Evolutionary conservation across 2,888 invertebrate genomes (phyloP).

Genomic region (Cylindroiulus punctatus): DNA sequence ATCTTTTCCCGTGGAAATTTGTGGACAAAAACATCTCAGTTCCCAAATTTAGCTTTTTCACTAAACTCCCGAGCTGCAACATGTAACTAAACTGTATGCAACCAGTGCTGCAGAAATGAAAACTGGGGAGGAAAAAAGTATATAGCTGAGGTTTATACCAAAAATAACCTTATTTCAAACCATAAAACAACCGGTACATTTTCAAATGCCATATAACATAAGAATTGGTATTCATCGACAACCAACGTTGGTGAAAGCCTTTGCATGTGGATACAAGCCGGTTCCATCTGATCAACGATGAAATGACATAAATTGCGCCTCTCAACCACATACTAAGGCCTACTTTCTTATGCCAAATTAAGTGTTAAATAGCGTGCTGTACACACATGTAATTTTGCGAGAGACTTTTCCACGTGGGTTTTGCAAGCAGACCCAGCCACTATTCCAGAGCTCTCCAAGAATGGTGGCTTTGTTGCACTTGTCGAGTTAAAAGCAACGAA

Average conservation of each 20-base stretch:
- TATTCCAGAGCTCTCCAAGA: background rate
- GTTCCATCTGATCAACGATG: constrained; percentile 14
- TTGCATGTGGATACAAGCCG: background rate
- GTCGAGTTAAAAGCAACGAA: background rate
- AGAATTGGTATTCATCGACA: constrained; percentile 37
- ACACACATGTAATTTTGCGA: background rate
- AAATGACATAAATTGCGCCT: constrained; percentile 13
- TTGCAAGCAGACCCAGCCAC: background rate
- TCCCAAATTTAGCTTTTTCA: constrained; percentile 52
- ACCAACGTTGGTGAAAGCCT: constrained; percentile 13
- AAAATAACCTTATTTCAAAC: constrained; percentile 35
- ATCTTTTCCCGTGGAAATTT: constrained; percentile 53
- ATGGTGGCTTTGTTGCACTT: background rate
- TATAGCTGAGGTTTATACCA: constrained; percentile 38
- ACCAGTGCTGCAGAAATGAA: background rate
- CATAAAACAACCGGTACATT: constrained; percentile 12
- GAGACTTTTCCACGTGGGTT: background rate
- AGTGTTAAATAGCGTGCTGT: constrained; percentile 5
- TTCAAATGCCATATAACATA: constrained; percentile 20
- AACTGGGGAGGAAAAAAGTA: background rate
- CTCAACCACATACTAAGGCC: background rate
- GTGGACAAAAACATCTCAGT: constrained; percentile 53
- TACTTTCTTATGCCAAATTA: background rate
- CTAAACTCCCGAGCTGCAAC: constrained; percentile 40
- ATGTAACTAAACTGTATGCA: background rate